These are phyloP conservation scores for Seira ritae DNA, from an alignment of 2,888 invertebrate genomes.

Conservation along the genomic window DNA sequence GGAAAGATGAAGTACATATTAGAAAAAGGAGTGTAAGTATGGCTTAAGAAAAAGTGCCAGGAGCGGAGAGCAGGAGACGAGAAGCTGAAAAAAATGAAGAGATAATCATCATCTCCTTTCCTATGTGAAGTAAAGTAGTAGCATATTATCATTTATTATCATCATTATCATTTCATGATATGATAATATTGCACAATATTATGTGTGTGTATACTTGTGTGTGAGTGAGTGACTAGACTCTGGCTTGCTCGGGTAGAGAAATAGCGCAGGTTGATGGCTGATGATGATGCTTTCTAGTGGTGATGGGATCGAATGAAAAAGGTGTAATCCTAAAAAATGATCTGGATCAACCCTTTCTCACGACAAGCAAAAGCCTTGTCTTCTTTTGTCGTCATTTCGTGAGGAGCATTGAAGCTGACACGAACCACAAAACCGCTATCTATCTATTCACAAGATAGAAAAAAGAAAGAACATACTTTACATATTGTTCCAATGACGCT, in stretches of 20 bases:
- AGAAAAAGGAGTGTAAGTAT: not conserved
- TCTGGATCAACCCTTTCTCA: slow-evolving; percentile 66
- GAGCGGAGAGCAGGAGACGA: not conserved
- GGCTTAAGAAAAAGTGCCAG: slow-evolving; percentile 8
- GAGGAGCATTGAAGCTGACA: slow-evolving; percentile 15
- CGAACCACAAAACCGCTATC: slow-evolving; percentile 16
- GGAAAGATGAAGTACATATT: not conserved
- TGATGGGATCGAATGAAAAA: slow-evolving; percentile 31
- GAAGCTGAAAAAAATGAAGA: slow-evolving; percentile 22
- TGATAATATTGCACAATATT: slow-evolving; percentile 26
- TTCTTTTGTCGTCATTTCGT: slow-evolving; percentile 17
- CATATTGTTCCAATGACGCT: slow-evolving; percentile 17
- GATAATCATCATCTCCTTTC: slow-evolving; percentile 19
- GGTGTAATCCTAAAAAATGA: slow-evolving; percentile 50
- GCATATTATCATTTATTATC: slow-evolving; percentile 18
- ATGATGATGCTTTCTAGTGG: slow-evolving; percentile 14
- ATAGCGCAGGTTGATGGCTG: not conserved
- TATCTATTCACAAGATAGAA: not conserved
- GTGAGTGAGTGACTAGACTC: not conserved
- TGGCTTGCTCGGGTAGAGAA: not conserved
- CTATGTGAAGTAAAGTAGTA: slow-evolving; percentile 21
- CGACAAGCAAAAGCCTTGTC: slow-evolving; percentile 40
- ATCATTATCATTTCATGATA: slow-evolving; percentile 27
- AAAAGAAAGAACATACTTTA: not conserved
- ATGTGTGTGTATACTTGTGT: not conserved